Conservation (phyloP, 2,888 invertebrate genomes). For the Cyrtodaria siliqua region DNA sequence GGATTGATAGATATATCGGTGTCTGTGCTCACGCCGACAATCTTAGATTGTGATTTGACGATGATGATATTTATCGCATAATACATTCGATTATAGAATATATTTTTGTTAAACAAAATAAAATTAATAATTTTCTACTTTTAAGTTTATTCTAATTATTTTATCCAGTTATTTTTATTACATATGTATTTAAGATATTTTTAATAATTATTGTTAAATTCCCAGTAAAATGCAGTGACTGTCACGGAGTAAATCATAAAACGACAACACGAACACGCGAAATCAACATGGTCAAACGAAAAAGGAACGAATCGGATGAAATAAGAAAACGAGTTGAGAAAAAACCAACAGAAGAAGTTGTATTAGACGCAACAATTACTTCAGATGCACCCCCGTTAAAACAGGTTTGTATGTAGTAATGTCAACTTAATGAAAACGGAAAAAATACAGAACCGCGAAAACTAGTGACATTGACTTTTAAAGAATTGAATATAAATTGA, state of each 20-base stretch:
- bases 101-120: no score
- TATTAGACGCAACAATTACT: conserved; percentile 40
- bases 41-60: no score
- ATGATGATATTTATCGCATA: no score
- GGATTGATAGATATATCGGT: no score
- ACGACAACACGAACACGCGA: no score
- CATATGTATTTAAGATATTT: neutral
- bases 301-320: conserved; percentile 13
- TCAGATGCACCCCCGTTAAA: conserved; percentile 45
- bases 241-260: conserved; percentile 50
- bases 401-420: no score
- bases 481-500: no score
- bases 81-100: no score
- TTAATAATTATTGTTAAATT: neutral
- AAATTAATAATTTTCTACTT: no score
- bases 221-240: conserved; percentile 24
- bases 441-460: conserved; percentile 57
- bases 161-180: neutral
- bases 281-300: conserved; percentile 59
- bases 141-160: no score
- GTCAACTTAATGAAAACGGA: no score
- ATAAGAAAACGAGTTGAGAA: neutral
- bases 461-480: conserved; percentile 28
- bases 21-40: no score
- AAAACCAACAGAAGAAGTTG: conserved; percentile 36